Evolutionary conservation across 1,140 invertebrate genomes (phyloP), one percentile per base, ranked within the genome.

Genomic region (Heliconius nattereri): DNA sequence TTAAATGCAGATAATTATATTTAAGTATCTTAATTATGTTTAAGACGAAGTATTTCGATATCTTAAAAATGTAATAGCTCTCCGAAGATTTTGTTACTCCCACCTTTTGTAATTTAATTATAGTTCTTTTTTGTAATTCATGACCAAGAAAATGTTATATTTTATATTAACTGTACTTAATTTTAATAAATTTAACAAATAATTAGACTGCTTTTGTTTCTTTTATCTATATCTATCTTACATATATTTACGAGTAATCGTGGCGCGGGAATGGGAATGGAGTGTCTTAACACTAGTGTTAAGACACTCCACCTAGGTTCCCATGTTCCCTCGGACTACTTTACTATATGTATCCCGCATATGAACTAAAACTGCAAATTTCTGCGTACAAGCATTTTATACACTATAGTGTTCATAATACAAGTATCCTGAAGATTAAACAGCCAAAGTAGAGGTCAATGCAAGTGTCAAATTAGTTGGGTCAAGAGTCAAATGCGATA

Each of bases 381-480:
- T 23, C n/a, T 57, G n/a, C 7, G 9, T 11, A 57, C 3, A 57
- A 23, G 2, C 8, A 11, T 3, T 8, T 3, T 2, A 20, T 11
- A 3, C 1, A 11, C 1, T 57, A 57, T 11, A 54, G 20, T 60
- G n/a, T 0, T 60, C 20, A 60, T 60, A 45, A 45, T 23, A 60
- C 23, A 29, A 66, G 9, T 29, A 29, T 66, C 11, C 26, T 71
- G 60, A 40, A 49, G 54, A 79, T 78, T 79, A 75, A 79, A 78
- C 74, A 78, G 29, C 76, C 73, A 74, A 82, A 84, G 78, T 79
- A n/a, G 79, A 79, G 90, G 90, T 91, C 89, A 92, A 90, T 86
- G 81, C 80, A 85, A 84, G 85, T 85, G 89, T 86, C 86, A 89
- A 89, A 89, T 90, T 88, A 87, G 76, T 73, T 52, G 84, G 87